Evolutionary conservation across 2,797 vertebrate genomes (phyloP).

Genomic region (Epinephelus malabaricus): DNA sequence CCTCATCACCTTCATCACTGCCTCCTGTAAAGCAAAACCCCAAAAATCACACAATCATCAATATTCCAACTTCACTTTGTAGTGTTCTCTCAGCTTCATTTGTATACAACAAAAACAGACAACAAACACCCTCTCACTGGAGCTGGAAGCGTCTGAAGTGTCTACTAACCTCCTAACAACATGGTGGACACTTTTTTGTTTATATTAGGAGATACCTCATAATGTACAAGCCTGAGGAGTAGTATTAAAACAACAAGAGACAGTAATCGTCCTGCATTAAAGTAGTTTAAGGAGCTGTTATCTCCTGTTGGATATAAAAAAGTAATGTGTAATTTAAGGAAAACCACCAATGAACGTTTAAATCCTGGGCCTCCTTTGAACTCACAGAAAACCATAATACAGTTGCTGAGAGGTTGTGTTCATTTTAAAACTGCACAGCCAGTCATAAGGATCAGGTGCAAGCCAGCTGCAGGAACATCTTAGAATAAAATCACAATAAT

Average conservation of each 20-base stretch:
- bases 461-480: no score
- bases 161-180: background rate
- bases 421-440: background rate
- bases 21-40: constrained; percentile 47
- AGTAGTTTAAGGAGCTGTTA: background rate
- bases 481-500: no score
- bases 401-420: background rate
- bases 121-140: background rate
- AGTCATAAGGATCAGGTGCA: no score
- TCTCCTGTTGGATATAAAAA: background rate
- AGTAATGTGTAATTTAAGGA: background rate
- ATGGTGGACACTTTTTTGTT: background rate
- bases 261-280: background rate
- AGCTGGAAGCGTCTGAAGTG: background rate
- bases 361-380: no score
- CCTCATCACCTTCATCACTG: constrained; percentile 82
- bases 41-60: constrained; percentile 8
- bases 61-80: no score
- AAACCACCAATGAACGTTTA: background rate
- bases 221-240: background rate
- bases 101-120: background rate
- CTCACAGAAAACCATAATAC: background rate
- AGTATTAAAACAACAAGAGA: background rate
- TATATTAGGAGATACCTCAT: background rate
- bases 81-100: no score